Base-by-base conservation (phyloP, 2,888 invertebrate genomes). In the Euspilapteryx auroguttella region DNA sequence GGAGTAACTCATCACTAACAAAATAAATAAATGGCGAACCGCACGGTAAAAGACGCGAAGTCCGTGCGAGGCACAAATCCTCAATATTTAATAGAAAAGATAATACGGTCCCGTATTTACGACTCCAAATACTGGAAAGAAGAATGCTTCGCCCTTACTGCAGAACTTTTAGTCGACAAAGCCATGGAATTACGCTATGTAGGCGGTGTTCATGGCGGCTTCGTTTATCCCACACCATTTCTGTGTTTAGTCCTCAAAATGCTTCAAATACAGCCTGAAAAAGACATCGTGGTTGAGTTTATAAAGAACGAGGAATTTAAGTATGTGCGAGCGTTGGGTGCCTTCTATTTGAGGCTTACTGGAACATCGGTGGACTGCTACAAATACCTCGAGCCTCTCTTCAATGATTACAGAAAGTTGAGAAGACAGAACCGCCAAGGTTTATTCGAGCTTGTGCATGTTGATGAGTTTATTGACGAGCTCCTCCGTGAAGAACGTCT, bases 121-220 rank as follows among this genome's bases (percentile, higher is more conserved):
- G 99, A 99, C 57, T 94, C 93, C 3, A 90, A 95, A 78, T 99
- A 94, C 61, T 99, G 99, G 99, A 99, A 99, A 55, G 99, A 99
- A 82, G 94, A 98, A 85, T 99, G 99, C 69, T 99, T 99, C 54
- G 99, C 98, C 1, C 73, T 99, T 31, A 94, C 96, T 39, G 98
- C 98, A 7, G 99, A 99, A 61, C 79, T 98, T 28, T 59, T 99
- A 26, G 98, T 99, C 11, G 99, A 99, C 79, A 98, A 98, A 76
- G 99, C 97, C 0, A 95, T 98, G 94, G 96, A 95, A 59, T 73
- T 99, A 40, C 84, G 94, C 12, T 75, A 61, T 31, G 42, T 75
- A 5, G 99, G 99, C 14, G 99, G 99, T 32, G 94, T 98, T 32
- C 97, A 84, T 53, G 97, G 97, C 3, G 99, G 97, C 12, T 99